Percentiles rank a stretch among this genome's conserved stretches.
Evolutionary conservation across 2,888 invertebrate species (phyloP).

Genomic region (Caenorhabditis imperialis): DNA sequence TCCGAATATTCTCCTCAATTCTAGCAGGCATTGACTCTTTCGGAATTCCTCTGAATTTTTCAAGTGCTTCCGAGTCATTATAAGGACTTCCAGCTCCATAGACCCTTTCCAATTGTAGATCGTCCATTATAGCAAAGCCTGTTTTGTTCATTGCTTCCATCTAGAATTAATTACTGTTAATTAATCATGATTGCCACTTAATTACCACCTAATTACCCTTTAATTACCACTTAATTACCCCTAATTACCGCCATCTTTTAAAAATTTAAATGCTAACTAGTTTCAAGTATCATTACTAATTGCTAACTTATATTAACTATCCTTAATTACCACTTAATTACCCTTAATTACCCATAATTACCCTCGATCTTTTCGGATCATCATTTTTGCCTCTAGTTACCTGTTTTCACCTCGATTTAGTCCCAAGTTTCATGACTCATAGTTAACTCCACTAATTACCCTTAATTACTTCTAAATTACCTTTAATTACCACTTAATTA

Average conservation of each 20-base stretch:
- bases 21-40: conserved; percentile 45
- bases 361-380: too few species aligned
- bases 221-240: too few species aligned
- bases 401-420: conserved; percentile 7
- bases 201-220: too few species aligned
- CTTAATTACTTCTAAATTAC: too few species aligned
- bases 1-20: conserved; percentile 58
- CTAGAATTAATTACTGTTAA: background rate
- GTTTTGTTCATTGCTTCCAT: background rate
- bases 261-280: background rate
- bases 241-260: too few species aligned
- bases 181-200: background rate
- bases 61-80: conserved; percentile 56
- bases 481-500: too few species aligned
- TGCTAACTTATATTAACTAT: too few species aligned
- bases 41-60: conserved; percentile 37
- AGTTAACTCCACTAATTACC: too few species aligned
- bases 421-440: too few species aligned
- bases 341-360: too few species aligned
- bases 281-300: background rate
- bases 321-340: too few species aligned
- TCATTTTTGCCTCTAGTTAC: background rate
- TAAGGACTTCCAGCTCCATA: conserved; percentile 66
- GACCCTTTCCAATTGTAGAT: conserved; percentile 14
- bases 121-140: conserved; percentile 36